phyloP scores from a whole-genome alignment of 2,797 vertebrate genomes.

The Oreochromis mossambicus region DNA sequence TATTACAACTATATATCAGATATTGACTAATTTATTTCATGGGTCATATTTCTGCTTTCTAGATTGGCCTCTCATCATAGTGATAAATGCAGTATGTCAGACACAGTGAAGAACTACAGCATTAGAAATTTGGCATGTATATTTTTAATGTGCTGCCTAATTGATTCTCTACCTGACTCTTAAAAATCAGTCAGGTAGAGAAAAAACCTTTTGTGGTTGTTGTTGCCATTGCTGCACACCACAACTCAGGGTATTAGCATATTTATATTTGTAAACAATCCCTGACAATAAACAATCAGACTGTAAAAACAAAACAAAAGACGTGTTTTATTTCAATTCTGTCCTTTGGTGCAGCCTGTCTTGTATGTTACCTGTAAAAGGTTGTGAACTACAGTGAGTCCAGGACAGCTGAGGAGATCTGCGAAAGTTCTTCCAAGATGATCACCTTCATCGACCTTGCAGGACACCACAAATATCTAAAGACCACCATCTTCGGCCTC shows the following conservation, averaged over 20 bases:
- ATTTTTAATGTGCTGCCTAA: not conserved
- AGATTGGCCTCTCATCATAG: not conserved
- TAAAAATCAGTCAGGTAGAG: not conserved
- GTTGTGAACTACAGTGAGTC: conserved; percentile 98
- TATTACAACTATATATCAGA: not conserved
- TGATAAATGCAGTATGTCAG: not conserved
- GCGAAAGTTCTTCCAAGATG: conserved; percentile 97
- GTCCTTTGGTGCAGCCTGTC: not conserved
- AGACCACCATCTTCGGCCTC: conserved; percentile 96
- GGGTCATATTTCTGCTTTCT: not conserved
- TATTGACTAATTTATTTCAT: not conserved
- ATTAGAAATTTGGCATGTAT: not conserved
- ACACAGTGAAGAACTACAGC: not conserved
- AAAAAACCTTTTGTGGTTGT: not conserved
- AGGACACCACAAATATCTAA: conserved; percentile 95
- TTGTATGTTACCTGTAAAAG: conserved; percentile 30
- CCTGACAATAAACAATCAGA: not conserved
- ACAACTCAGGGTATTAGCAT: not conserved
- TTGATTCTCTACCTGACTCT: not conserved
- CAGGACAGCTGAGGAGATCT: conserved; percentile 94
- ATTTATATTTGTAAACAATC: not conserved
- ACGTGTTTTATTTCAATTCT: not conserved
- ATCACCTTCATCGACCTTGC: conserved; percentile 98
- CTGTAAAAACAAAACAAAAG: not conserved
- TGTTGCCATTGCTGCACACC: not conserved